Percentiles rank a stretch among this genome's conserved stretches.
Evolutionary conservation across 2,113 vertebrate species (phyloP).

Genomic region (Aythya baeri): DNA sequence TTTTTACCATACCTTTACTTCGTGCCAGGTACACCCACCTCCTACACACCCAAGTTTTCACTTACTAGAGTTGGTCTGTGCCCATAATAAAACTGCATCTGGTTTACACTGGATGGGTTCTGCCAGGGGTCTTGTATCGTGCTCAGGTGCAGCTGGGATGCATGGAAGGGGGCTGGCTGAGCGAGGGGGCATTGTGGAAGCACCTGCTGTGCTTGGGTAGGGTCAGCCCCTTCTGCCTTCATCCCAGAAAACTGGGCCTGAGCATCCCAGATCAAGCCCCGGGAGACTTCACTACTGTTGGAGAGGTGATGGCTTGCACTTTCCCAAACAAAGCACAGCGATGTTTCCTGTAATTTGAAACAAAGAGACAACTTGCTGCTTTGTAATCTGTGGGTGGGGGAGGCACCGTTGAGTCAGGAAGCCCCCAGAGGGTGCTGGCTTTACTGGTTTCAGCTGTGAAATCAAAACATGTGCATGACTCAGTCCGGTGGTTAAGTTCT

Average conservation of each 20-base stretch:
- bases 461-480: constrained; percentile 63
- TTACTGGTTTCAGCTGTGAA: constrained; percentile 73
- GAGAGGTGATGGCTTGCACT: constrained; percentile 31
- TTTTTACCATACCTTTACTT: not conserved
- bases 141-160: not conserved
- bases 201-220: not conserved
- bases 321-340: constrained; percentile 41
- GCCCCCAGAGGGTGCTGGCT: constrained; percentile 52
- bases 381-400: constrained; percentile 52
- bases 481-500: constrained; percentile 72
- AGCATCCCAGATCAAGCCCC: not conserved
- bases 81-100: not conserved
- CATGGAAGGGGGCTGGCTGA: not conserved
- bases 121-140: not conserved
- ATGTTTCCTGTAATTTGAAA: constrained; percentile 62
- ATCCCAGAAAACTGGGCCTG: not conserved
- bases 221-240: not conserved
- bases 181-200: not conserved
- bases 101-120: rapidly evolving
- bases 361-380: constrained; percentile 55
- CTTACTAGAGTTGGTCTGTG: not conserved
- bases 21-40: not conserved
- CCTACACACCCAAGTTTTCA: rapidly evolving
- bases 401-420: constrained; percentile 40
- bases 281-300: not conserved